Evolutionary conservation across 2,888 invertebrate genomes (phyloP), one percentile per base, ranked within the genome.

Genomic region (Hyles lineata): DNA sequence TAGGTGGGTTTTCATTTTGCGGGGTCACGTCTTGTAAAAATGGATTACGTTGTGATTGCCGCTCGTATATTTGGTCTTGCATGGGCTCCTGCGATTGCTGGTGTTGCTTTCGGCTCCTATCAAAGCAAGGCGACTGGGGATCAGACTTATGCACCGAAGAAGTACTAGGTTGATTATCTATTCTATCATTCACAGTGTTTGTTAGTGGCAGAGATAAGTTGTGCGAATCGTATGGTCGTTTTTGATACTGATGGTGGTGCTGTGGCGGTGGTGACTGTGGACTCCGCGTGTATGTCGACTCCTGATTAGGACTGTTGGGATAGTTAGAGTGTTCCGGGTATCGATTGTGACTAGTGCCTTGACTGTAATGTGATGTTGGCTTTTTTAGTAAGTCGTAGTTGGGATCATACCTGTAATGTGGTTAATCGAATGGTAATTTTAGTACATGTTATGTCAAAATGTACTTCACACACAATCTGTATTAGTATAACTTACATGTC

Each of bases 371-470:
- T 89, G 94, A 94, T 87, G 93, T 90, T 82, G 95, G 95, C 79
- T 94, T 93, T 91, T 94, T 93, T 79, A 94, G 91, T 86, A 94
- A 87, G 82, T 95, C 95, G 83, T 95, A 95, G 84, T 94, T 95
- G 79, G 94, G 94, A 83, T 95, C 95, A 80, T 94, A 94, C 91
- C 95, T 95, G 92, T 84, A 94, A 93, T 80, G 72, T 83, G 79
- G 77, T 71, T 35, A 55, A 43, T 59, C 32, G 43, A 23, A n/a
- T 19, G 25, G 9, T 32, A 60, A 25, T n/a, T 60, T 43, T 71
- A 59, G 35, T 59, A 43, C 17, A 35, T 55, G 58, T 55, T 35
- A 23, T 59, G 17, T 29, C 25, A 19, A 19, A 59, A 35, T 32
- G 32, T 15, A 59, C 32, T 21, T 8, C 17, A 70, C 3, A 58